Conservation (phyloP, 1,140 invertebrate genomes). For the Rhopalosiphum padi region DNA sequence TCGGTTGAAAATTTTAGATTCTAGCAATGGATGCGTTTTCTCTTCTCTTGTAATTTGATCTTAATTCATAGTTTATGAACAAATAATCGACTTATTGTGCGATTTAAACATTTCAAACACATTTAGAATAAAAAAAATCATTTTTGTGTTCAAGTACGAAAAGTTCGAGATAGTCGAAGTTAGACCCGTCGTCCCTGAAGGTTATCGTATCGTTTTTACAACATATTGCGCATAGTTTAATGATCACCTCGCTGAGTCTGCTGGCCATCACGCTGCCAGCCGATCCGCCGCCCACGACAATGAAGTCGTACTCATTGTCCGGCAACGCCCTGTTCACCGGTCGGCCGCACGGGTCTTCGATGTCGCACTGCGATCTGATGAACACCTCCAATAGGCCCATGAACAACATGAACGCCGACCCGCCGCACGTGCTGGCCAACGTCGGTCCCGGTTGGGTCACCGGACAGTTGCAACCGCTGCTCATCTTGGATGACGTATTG, state of each 20-base stretch:
- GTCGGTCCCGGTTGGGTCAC: conserved; percentile 78
- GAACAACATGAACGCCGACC: conserved; percentile 82
- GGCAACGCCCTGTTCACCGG: conserved; percentile 69
- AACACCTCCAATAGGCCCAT: conserved; percentile 86
- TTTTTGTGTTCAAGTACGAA: too few species aligned
- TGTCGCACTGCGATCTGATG: conserved; percentile 80
- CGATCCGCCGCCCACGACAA: conserved; percentile 87
- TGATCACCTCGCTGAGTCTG: conserved; percentile 69
- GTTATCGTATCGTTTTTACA: not conserved
- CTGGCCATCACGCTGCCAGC: conserved; percentile 77
- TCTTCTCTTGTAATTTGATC: not conserved
- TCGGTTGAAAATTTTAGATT: not conserved
- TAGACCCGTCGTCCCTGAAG: too few species aligned
- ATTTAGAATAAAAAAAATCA: too few species aligned
- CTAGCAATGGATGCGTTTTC: not conserved
- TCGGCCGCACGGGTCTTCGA: conserved; percentile 82
- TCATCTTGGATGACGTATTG: not conserved
- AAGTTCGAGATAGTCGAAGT: too few species aligned
- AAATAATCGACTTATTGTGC: not conserved
- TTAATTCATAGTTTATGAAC: not conserved
- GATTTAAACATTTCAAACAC: too few species aligned
- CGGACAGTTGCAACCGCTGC: conserved; percentile 72
- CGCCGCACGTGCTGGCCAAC: conserved; percentile 80
- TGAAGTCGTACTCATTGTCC: conserved; percentile 80
- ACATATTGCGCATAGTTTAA: not conserved